Percentiles rank a stretch among this genome's conserved stretches.
These are phyloP conservation scores for Phortica okadai DNA, from an alignment of 2,888 invertebrate genomes.

Conservation along the genomic window DNA sequence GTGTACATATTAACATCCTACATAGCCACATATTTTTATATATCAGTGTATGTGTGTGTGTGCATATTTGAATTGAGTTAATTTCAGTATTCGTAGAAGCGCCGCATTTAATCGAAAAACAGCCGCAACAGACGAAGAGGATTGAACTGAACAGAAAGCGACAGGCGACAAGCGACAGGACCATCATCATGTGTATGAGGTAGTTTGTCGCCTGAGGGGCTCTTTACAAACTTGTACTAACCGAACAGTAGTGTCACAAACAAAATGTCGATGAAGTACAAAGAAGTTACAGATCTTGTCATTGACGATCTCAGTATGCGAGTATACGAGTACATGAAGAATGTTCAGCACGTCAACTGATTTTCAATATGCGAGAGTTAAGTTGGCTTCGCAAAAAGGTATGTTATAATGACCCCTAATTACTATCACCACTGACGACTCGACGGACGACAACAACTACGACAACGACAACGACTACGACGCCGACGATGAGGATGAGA, in stretches of 20 bases:
- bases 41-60: background rate
- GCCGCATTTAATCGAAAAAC: slow-evolving; percentile 26
- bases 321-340: background rate
- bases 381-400: slow-evolving; percentile 39
- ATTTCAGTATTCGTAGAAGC: slow-evolving; percentile 28
- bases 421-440: slow-evolving; percentile 38
- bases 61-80: slow-evolving; percentile 22
- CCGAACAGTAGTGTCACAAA: background rate
- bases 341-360: slow-evolving; percentile 23
- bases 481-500: slow-evolving; percentile 7
- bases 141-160: background rate
- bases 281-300: background rate
- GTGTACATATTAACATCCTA: background rate
- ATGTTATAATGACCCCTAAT: slow-evolving; percentile 48
- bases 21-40: background rate
- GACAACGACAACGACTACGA: too few relatives aligned
- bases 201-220: slow-evolving; percentile 25
- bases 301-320: background rate
- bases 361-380: slow-evolving; percentile 27
- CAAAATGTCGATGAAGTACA: background rate
- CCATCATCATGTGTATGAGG: slow-evolving; percentile 10
- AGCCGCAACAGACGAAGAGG: slow-evolving; percentile 1
- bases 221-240: slow-evolving; percentile 7
- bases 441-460: background rate
- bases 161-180: background rate